phyloP scores from a whole-genome alignment of 2,888 invertebrate genomes.

The Plusia festucae region DNA sequence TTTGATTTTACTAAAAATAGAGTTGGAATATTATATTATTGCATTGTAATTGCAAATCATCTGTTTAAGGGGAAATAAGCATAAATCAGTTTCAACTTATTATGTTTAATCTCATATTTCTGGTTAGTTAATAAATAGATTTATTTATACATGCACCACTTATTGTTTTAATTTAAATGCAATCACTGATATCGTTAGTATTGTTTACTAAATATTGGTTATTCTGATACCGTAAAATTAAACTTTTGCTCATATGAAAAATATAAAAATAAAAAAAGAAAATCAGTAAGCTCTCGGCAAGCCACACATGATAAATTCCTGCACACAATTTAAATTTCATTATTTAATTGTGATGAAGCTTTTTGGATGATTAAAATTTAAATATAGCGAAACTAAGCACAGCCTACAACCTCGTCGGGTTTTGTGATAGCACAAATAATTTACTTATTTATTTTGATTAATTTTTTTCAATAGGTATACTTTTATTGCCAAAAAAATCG shows the following conservation, averaged over 20 bases:
- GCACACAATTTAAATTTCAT: conserved; percentile 31
- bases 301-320: conserved; percentile 21
- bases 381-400: conserved; percentile 52
- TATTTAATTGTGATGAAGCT: conserved; percentile 2
- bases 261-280: conserved; percentile 63
- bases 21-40: background rate
- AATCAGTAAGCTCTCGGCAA: conserved; percentile 22
- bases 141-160: conserved; percentile 50
- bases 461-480: too few species aligned
- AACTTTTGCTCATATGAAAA: conserved; percentile 37
- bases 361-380: conserved; percentile 29
- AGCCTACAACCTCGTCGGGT: conserved; percentile 52
- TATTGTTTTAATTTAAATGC: conserved; percentile 53
- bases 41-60: conserved; percentile 5
- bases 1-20: conserved; percentile 1
- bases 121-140: conserved; percentile 1
- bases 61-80: conserved; percentile 5
- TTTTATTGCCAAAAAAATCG: too few species aligned
- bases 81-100: conserved; percentile 18
- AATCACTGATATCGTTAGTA: conserved; percentile 55
- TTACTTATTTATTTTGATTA: too few species aligned
- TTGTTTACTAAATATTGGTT: conserved; percentile 31
- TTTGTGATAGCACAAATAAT: conserved; percentile 38
- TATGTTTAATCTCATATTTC: conserved; percentile 13
- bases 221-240: conserved; percentile 26